These are phyloP conservation scores for Panurus biarmicus DNA, from an alignment of 2,113 vertebrate genomes.

Conservation along the genomic window DNA sequence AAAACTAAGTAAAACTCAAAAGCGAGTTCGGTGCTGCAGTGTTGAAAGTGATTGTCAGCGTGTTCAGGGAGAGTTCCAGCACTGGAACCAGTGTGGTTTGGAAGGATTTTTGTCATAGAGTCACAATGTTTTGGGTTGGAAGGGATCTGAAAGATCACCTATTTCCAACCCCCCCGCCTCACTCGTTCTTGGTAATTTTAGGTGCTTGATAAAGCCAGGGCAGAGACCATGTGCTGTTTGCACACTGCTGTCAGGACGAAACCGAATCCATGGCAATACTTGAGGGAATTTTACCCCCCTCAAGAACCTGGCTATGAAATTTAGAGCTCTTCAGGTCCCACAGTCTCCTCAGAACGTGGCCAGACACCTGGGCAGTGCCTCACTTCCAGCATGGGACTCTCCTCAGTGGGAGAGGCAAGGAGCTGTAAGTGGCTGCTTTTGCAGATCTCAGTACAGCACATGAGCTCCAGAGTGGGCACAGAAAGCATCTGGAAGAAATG, in stretches of 20 bases:
- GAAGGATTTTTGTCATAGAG: background rate
- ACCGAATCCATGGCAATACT: no score
- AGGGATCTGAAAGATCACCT: background rate
- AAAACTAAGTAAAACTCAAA: background rate
- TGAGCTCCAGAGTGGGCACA: background rate
- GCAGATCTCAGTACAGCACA: background rate
- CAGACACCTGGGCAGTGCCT: background rate
- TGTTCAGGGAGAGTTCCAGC: background rate
- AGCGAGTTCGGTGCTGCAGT: background rate
- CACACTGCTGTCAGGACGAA: accelerated
- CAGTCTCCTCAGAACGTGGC: background rate
- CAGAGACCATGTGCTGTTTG: background rate
- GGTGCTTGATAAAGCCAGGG: background rate
- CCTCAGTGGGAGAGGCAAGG: background rate
- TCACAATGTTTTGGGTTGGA: background rate
- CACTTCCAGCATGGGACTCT: background rate
- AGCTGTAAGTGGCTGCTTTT: background rate
- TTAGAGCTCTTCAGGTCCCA: background rate
- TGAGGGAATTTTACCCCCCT: background rate
- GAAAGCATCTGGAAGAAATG: background rate
- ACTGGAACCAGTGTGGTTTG: background rate
- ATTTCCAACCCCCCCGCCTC: background rate
- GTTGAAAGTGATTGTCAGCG: background rate
- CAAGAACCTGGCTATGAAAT: background rate
- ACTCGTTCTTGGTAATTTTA: background rate